Base-by-base conservation (phyloP, 2,113 vertebrate genomes). In the Canis aureus region DNA sequence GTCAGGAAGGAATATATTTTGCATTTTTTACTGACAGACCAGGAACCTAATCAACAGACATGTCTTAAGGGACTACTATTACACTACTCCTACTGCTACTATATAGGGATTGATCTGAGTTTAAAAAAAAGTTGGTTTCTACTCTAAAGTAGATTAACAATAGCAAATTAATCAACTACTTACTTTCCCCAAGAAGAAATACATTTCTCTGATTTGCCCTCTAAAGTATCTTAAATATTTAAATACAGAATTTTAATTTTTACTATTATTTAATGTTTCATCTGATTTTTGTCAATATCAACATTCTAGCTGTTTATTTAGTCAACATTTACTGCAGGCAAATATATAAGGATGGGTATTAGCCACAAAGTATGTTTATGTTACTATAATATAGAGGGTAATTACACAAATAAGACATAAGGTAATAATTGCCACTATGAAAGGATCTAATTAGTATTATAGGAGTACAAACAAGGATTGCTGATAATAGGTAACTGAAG, bases 91-190 rank as follows among this genome's bases (percentile, higher is more conserved):
- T n/a, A 17, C 15, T 69, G 19, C 20, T 64, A 69, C 32, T 8
- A 66, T 20, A 53, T 0, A 60, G 25, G 51, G 6, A 12, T 1
- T 35, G 11, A 6, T 0, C 35, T 6, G 13, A 2, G 10, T 60
- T 76, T n/a, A 43, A 64, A 73, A 62, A 51, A 51, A 76, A 51
- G 25, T 3, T 15, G 57, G 17, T 11, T 91, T 91, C 23, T 90
- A 85, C 32, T 59, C 59, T 62, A 69, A 43, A 27, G 16, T 15
- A 43, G 16, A 15, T 67, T 67, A 95, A 32, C 35, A 22, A 49
- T 25, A 88, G 27, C 15, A 57, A 81, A 74, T 53, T 71, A 59
- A 60, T 38, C 7, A 11, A 43, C 35, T 67, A 23, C 38, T 6
- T 67, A 38, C 60, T 82, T 20, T 93, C 38, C 17, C 3, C 11